Evolutionary conservation across 2,888 invertebrate genomes (phyloP).

Genomic region (Daptonema setosum): DNA sequence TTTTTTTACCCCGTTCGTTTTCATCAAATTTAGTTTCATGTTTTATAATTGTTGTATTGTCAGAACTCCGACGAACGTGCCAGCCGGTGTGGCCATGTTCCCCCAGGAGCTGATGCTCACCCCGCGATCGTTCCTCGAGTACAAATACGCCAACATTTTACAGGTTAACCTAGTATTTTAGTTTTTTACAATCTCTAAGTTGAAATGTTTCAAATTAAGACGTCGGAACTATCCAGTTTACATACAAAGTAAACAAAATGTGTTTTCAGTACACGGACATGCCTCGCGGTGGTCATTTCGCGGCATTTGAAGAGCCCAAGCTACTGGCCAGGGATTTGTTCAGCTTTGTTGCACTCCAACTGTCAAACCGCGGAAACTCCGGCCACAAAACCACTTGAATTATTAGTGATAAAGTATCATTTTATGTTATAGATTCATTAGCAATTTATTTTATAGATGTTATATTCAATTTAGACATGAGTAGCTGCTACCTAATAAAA

Average conservation of each 20-base stretch:
- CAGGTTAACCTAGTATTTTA: too few species aligned
- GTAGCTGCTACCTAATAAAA: too few species aligned
- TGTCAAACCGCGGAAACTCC: too few species aligned
- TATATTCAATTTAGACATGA: too few species aligned
- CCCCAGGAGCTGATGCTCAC: constrained; percentile 44
- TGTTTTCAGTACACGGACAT: constrained; percentile 44
- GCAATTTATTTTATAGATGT: too few species aligned
- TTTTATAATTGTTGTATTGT: constrained; percentile 12
- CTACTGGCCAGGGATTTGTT: constrained; percentile 49
- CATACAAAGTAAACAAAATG: too few species aligned
- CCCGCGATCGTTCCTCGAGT: constrained; percentile 39
- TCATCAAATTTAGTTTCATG: neutral
- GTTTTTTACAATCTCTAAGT: too few species aligned
- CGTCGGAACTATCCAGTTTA: too few species aligned
- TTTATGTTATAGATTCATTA: too few species aligned
- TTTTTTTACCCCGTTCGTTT: constrained; percentile 2
- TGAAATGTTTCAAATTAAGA: too few species aligned
- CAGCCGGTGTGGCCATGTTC: constrained; percentile 51
- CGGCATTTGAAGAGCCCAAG: constrained; percentile 53
- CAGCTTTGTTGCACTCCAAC: constrained; percentile 23
- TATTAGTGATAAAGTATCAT: too few species aligned
- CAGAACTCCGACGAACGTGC: constrained; percentile 46
- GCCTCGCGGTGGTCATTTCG: constrained; percentile 59
- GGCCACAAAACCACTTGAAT: too few species aligned
- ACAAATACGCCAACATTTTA: constrained; percentile 41